Conservation (phyloP, 2,888 invertebrate species). For the Nomada ruficornis region DNA sequence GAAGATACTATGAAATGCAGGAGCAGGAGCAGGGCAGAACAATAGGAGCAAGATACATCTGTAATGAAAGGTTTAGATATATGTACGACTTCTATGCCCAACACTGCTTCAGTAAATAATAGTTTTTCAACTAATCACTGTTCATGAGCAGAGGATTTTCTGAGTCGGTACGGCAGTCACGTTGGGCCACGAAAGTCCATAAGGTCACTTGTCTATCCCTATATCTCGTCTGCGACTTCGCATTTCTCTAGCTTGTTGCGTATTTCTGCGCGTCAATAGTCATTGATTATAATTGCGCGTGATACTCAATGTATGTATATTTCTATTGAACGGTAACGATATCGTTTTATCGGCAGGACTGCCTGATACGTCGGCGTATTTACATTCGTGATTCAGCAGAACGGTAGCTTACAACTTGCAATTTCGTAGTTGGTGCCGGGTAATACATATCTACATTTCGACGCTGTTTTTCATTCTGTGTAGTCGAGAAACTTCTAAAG, state of each 20-base stretch:
- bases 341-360: constrained; percentile 34
- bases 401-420: constrained; percentile 31
- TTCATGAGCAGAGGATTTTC: too few species aligned
- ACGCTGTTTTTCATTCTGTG: neutral
- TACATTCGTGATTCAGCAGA: constrained; percentile 60
- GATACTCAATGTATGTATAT: constrained; percentile 37
- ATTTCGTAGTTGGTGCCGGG: neutral
- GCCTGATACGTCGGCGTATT: constrained; percentile 29
- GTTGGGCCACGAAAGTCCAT: neutral
- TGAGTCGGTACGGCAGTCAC: too few species aligned
- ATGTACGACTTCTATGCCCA: too few species aligned
- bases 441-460: constrained; percentile 16
- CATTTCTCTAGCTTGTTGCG: neutral
- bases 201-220: too few species aligned
- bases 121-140: too few species aligned
- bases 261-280: constrained; percentile 11
- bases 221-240: neutral
- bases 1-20: too few species aligned
- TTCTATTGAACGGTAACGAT: constrained; percentile 29
- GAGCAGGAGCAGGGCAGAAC: too few species aligned
- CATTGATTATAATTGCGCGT: constrained; percentile 25
- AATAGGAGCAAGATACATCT: too few species aligned
- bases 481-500: constrained; percentile 53
- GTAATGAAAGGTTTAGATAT: too few species aligned
- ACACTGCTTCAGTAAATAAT: too few species aligned